phyloP scores from a whole-genome alignment of 2,797 vertebrate genomes.

The Hemitrygon akajei region DNA sequence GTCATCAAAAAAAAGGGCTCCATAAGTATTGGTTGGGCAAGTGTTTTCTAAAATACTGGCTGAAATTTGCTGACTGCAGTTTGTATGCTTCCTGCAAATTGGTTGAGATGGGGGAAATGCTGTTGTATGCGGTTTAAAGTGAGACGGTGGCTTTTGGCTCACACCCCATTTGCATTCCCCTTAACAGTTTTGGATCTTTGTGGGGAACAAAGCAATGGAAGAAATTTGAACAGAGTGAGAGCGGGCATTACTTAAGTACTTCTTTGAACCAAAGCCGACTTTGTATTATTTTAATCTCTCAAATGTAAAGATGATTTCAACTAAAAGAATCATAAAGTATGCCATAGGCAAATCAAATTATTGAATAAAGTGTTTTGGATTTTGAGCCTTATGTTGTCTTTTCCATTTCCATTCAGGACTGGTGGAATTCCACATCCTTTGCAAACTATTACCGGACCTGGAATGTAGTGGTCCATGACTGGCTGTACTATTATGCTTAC shows the following conservation, averaged over 20 bases:
- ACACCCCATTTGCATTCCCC: too few species aligned
- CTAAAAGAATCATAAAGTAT: not conserved
- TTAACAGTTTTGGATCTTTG: not conserved
- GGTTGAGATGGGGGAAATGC: too few species aligned
- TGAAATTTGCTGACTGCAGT: not conserved
- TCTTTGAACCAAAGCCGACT: not conserved
- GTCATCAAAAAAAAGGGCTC: not conserved
- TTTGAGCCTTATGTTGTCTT: not conserved
- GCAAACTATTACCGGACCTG: constrained; percentile 93
- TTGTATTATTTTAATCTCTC: not conserved
- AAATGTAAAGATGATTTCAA: not conserved
- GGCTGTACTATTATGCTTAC: constrained; percentile 92
- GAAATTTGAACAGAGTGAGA: not conserved
- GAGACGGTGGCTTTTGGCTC: not conserved
- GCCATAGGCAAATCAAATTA: too few species aligned
- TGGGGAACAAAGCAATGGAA: not conserved
- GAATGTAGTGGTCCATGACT: constrained; percentile 95
- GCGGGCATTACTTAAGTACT: not conserved
- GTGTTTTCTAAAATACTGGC: not conserved
- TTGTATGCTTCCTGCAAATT: not conserved
- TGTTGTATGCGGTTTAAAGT: too few species aligned
- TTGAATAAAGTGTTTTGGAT: constrained; percentile 10
- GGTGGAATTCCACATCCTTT: constrained; percentile 98
- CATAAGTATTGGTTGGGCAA: too few species aligned
- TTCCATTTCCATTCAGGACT: constrained; percentile 65